Percentiles rank a stretch among this genome's conserved stretches.
phyloP scores from a whole-genome alignment of 2,888 invertebrate genomes.

The Neoitamus cyanurus region DNA sequence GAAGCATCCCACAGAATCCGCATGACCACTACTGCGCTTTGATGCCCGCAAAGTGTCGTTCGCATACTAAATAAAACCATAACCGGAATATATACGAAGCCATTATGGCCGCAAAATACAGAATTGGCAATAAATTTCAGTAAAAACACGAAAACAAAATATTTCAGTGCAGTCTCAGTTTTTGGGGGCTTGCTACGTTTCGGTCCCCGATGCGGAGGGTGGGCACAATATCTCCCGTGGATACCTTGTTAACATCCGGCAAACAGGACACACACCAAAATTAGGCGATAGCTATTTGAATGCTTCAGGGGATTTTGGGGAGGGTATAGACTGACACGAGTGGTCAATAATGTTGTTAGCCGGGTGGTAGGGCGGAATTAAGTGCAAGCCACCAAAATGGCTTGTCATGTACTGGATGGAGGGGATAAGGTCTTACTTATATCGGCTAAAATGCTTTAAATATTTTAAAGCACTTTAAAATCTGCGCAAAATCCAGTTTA shows the following conservation, averaged over 20 bases:
- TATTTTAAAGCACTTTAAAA: neutral
- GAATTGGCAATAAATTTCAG: slow-evolving; percentile 36
- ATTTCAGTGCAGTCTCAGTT: slow-evolving; percentile 30
- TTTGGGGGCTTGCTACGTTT: neutral
- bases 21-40: slow-evolving; percentile 28
- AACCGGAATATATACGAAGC: slow-evolving; percentile 24
- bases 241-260: slow-evolving; percentile 34
- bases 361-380: neutral
- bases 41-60: slow-evolving; percentile 32
- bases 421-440: neutral
- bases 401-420: neutral
- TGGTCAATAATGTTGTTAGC: slow-evolving; percentile 5
- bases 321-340: neutral
- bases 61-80: slow-evolving; percentile 42
- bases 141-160: slow-evolving; percentile 40
- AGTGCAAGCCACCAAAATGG: neutral
- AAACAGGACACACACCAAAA: slow-evolving; percentile 28
- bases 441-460: neutral
- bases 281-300: slow-evolving; percentile 8
- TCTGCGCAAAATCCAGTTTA: neutral
- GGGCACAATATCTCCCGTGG: neutral
- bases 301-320: neutral
- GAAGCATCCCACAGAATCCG: neutral
- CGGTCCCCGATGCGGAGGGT: neutral
- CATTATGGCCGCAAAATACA: slow-evolving; percentile 36